Conservation (phyloP, 2,888 invertebrate genomes). For the Atherix ibis region DNA sequence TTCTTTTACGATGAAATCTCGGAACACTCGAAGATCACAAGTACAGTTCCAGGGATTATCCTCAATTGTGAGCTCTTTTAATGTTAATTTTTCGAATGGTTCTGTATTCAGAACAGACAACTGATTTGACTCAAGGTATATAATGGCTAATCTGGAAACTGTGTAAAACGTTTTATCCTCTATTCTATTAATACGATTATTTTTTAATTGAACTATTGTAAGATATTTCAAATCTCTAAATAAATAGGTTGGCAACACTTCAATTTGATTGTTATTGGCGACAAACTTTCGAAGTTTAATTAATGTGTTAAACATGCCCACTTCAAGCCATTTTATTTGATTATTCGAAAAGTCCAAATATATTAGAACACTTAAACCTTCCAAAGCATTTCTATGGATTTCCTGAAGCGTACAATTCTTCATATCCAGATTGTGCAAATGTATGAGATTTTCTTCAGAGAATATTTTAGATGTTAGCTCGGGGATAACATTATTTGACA, state of each 20-base stretch:
- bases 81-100: conserved; percentile 45
- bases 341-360: conserved; percentile 72
- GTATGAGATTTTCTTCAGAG: conserved; percentile 48
- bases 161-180: conserved; percentile 55
- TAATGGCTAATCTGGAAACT: conserved; percentile 47
- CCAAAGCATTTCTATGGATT: conserved; percentile 60
- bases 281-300: conserved; percentile 53
- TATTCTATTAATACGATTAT: conserved; percentile 55
- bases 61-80: conserved; percentile 57
- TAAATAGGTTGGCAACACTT: conserved; percentile 54
- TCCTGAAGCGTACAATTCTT: conserved; percentile 56
- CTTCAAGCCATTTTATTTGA: conserved; percentile 44
- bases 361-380: conserved; percentile 58
- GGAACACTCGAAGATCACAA: conserved; percentile 62
- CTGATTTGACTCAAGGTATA: conserved; percentile 59
- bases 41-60: conserved; percentile 83
- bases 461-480: conserved; percentile 53
- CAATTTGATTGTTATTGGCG: conserved; percentile 59
- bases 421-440: conserved; percentile 66
- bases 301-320: conserved; percentile 55
- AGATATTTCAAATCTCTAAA: conserved; percentile 59
- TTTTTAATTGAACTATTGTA: conserved; percentile 59
- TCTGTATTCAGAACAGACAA: conserved; percentile 50
- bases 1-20: conserved; percentile 56
- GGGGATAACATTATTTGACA: conserved; percentile 52